Evolutionary conservation across 2,113 vertebrate species (phyloP).

Genomic region (Poeciliopsis prolifica): DNA sequence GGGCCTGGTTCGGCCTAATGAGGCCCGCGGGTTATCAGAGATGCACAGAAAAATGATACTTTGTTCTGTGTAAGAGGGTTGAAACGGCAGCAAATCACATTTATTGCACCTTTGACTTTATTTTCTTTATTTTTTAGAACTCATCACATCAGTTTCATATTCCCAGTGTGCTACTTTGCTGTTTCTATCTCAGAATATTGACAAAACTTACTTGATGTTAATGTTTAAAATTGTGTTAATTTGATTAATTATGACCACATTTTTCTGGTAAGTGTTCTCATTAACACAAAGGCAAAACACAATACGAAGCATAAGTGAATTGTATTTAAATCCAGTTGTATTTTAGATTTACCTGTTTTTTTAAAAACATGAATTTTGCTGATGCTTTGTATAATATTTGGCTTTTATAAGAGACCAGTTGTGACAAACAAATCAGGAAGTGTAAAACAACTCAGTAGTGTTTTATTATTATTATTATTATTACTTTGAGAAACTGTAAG

Average conservation of each 20-base stretch:
- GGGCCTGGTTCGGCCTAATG: conserved; percentile 51
- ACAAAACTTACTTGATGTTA: neutral
- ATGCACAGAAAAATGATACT: conserved; percentile 57
- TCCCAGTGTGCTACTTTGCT: neutral
- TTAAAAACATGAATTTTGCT: too few relatives aligned
- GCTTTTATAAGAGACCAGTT: too few relatives aligned
- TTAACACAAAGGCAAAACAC: neutral
- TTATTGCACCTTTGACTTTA: neutral
- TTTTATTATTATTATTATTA: too few relatives aligned
- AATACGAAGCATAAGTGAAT: too few relatives aligned
- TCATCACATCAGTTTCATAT: neutral
- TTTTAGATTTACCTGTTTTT: too few relatives aligned
- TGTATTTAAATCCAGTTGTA: too few relatives aligned
- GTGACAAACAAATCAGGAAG: too few relatives aligned
- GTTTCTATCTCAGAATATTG: neutral
- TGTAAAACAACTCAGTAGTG: too few relatives aligned
- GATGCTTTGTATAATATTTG: too few relatives aligned
- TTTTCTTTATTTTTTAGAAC: neutral
- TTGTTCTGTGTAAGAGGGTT: conserved; percentile 15
- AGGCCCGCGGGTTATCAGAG: conserved; percentile 65
- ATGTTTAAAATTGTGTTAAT: neutral
- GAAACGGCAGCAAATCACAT: conserved; percentile 2
- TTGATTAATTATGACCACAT: neutral
- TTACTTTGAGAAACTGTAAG: too few relatives aligned
- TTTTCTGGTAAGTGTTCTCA: neutral